A percentile compares a stretch with the other conserved stretches of the same genome.
These are phyloP conservation scores for Trachops cirrhosus DNA, from an alignment of 2,797 vertebrate species.

Conservation along the genomic window DNA sequence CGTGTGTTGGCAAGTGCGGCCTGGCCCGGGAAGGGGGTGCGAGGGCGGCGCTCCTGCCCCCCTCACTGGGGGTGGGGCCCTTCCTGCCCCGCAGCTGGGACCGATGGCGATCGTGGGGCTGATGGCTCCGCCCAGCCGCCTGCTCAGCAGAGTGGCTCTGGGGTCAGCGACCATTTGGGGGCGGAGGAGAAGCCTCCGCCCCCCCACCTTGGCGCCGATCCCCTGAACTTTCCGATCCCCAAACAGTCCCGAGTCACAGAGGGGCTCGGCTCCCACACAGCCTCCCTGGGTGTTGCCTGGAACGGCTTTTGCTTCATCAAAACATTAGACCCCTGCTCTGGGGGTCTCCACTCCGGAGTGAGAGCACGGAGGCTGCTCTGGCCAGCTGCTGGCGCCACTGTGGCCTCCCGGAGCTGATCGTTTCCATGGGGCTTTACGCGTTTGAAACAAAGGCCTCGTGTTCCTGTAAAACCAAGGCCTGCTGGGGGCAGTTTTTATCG, in stretches of 20 bases:
- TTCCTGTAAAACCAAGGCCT: not conserved
- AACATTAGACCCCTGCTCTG: constrained; percentile 19
- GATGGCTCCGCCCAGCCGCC: not conserved
- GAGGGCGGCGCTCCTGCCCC: not conserved
- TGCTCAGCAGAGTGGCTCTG: not conserved
- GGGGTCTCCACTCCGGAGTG: not conserved
- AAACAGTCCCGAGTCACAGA: constrained; percentile 19
- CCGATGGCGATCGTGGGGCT: not conserved
- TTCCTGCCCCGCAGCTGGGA: not conserved
- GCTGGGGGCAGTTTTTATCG: not conserved
- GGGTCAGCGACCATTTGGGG: constrained; percentile 17
- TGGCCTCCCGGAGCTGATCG: not conserved
- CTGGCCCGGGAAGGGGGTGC: not conserved
- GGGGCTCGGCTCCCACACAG: not conserved
- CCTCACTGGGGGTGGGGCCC: not conserved
- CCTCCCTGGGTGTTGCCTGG: not conserved
- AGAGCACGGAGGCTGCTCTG: not conserved
- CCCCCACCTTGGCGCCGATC: not conserved
- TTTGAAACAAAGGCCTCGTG: not conserved
- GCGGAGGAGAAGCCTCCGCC: constrained; percentile 4
- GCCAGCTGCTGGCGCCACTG: not conserved
- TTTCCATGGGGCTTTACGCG: not conserved
- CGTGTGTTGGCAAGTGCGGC: not conserved
- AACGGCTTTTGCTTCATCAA: not conserved
- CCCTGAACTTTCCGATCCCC: not conserved